A percentile compares a stretch with the other conserved stretches of the same genome.
Evolutionary conservation across 2,888 invertebrate species (phyloP).

Genomic region (Lasioglossum malachurum): DNA sequence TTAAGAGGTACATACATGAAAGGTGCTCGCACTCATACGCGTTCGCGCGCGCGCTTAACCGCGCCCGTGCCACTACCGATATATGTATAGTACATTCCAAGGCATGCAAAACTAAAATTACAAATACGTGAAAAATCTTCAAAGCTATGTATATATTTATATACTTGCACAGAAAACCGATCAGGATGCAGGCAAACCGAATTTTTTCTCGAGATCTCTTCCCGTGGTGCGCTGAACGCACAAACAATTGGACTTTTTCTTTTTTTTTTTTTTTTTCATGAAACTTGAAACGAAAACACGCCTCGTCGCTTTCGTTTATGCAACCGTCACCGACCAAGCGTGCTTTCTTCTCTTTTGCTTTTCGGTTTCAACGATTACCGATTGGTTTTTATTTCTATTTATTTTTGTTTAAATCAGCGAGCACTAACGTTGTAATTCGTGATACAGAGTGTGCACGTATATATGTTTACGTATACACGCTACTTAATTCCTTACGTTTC

Average conservation of each 20-base stretch:
- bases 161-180: slow-evolving; percentile 66
- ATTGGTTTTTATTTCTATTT: background rate
- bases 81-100: slow-evolving; percentile 43
- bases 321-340: slow-evolving; percentile 38
- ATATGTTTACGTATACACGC: slow-evolving; percentile 27
- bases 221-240: slow-evolving; percentile 13
- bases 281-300: slow-evolving; percentile 17
- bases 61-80: slow-evolving; percentile 30
- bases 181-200: slow-evolving; percentile 67
- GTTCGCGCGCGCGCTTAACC: slow-evolving; percentile 9
- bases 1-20: background rate
- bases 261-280: background rate
- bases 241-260: background rate
- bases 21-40: slow-evolving; percentile 36
- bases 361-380: slow-evolving; percentile 21
- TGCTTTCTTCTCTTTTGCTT: slow-evolving; percentile 34
- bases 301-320: slow-evolving; percentile 44
- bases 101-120: slow-evolving; percentile 78
- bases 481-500: slow-evolving; percentile 33
- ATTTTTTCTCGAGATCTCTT: slow-evolving; percentile 54
- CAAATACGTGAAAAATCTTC: slow-evolving; percentile 66
- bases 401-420: slow-evolving; percentile 8
- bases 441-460: slow-evolving; percentile 18
- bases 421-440: slow-evolving; percentile 21
- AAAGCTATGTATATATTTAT: slow-evolving; percentile 62